These are phyloP conservation scores for Heliconius charithonia DNA, from an alignment of 2,888 invertebrate species.

Conservation along the genomic window DNA sequence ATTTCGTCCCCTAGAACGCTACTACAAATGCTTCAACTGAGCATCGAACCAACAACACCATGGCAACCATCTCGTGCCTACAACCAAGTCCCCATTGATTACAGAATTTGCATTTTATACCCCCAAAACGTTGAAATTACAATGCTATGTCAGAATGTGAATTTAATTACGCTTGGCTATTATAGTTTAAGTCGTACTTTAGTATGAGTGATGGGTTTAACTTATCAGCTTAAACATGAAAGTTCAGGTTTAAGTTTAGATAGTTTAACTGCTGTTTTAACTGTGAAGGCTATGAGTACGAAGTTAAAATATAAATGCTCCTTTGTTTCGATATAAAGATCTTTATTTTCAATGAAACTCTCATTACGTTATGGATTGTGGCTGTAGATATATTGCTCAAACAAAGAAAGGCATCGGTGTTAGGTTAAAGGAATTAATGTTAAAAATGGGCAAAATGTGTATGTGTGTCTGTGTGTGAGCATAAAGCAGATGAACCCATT, in stretches of 20 bases:
- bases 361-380: background rate
- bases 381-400: background rate
- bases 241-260: background rate
- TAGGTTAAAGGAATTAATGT: no score
- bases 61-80: constrained; percentile 49
- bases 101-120: constrained; percentile 42
- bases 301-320: background rate
- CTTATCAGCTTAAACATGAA: constrained; percentile 9
- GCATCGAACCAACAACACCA: constrained; percentile 50
- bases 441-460: no score
- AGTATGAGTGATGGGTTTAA: constrained; percentile 11
- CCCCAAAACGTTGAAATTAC: constrained; percentile 34
- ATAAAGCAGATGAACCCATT: no score
- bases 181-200: constrained; percentile 24
- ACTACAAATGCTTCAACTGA: constrained; percentile 20
- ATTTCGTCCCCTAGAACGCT: background rate
- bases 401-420: no score
- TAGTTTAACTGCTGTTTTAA: background rate
- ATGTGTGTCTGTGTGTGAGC: no score
- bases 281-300: background rate
- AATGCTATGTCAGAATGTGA: constrained; percentile 31
- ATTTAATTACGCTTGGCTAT: constrained; percentile 37
- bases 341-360: background rate
- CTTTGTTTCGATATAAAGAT: background rate
- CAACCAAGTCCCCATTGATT: constrained; percentile 43